A percentile compares a stretch with the other conserved stretches of the same genome.
These are phyloP conservation scores for Trachelus tabidus DNA, from an alignment of 2,888 invertebrate species.

Conservation along the genomic window DNA sequence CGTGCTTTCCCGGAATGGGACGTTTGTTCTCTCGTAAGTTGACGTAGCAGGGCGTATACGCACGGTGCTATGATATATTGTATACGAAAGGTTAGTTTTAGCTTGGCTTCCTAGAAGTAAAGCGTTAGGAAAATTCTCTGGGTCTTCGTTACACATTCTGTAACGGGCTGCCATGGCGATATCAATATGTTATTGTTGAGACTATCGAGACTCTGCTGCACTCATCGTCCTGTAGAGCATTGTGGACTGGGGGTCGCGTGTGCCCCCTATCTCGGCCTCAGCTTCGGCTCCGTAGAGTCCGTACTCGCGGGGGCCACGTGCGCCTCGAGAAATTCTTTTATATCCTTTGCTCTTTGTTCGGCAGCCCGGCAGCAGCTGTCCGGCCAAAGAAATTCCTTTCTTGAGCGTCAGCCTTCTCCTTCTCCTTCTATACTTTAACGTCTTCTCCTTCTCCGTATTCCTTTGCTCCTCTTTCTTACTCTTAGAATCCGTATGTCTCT, in stretches of 20 bases:
- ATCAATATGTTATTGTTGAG: background rate
- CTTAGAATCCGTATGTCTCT: background rate
- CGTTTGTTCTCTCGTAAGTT: background rate
- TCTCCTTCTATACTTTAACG: background rate
- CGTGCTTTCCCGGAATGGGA: background rate
- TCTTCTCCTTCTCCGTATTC: background rate
- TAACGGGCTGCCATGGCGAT: background rate
- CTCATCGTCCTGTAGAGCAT: background rate
- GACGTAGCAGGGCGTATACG: background rate
- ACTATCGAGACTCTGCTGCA: background rate
- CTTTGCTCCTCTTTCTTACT: slow-evolving; percentile 7
- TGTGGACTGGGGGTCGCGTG: slow-evolving; percentile 29
- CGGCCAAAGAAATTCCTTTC: slow-evolving; percentile 61
- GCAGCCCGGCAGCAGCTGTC: slow-evolving; percentile 56
- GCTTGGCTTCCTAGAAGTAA: background rate
- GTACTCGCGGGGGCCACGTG: slow-evolving; percentile 54
- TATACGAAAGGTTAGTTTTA: background rate
- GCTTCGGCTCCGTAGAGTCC: slow-evolving; percentile 18
- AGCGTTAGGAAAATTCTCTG: background rate
- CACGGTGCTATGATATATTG: background rate
- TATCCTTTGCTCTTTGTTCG: slow-evolving; percentile 53
- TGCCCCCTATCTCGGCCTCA: slow-evolving; percentile 26
- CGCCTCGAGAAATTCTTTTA: slow-evolving; percentile 59
- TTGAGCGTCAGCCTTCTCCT: slow-evolving; percentile 44
- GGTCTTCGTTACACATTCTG: background rate